Evolutionary conservation across 2,888 invertebrate genomes (phyloP).

Genomic region (Cephus pulcher): DNA sequence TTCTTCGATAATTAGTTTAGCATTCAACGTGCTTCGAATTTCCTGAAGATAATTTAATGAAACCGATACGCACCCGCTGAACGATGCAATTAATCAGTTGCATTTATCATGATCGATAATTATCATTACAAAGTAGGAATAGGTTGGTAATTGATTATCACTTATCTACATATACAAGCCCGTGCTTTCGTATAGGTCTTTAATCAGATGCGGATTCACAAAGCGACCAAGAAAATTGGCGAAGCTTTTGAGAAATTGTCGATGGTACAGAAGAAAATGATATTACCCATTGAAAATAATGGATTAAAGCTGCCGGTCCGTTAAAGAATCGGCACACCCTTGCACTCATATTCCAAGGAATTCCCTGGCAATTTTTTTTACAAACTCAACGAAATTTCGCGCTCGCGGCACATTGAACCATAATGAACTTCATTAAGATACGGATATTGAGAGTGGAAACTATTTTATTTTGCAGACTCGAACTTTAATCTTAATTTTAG

Average conservation of each 20-base stretch:
- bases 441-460: neutral
- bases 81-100: neutral
- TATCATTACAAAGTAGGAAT: neutral
- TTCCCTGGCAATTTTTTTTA: neutral
- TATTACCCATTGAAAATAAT: too few species aligned
- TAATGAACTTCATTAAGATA: neutral
- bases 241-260: neutral
- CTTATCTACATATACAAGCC: neutral
- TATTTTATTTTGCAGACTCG: neutral
- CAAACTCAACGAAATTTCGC: neutral
- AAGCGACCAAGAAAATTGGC: neutral
- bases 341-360: neutral
- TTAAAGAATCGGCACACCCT: neutral
- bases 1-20: neutral
- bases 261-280: neutral
- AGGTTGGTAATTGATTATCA: neutral
- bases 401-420: neutral
- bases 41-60: neutral
- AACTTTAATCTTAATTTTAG: neutral
- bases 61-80: neutral
- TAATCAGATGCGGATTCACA: neutral
- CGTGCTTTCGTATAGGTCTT: neutral
- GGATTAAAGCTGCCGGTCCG: too few species aligned
- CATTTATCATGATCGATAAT: too few species aligned
- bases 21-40: neutral